A percentile compares a stretch with the other conserved stretches of the same genome.
Evolutionary conservation across 2,888 invertebrate genomes (phyloP).

Genomic region (Callimorpha dominula): DNA sequence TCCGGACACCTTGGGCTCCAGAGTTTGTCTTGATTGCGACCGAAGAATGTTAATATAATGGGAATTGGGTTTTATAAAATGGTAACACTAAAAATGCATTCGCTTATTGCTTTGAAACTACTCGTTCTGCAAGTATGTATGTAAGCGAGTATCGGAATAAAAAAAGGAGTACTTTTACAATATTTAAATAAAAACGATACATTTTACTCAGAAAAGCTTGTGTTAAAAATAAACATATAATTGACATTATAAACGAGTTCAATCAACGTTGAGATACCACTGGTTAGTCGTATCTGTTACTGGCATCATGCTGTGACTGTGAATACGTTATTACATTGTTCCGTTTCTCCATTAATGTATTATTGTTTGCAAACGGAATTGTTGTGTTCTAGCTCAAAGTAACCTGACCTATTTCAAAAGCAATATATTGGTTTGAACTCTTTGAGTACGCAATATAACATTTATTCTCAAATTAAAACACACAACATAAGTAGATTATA

Average conservation of each 20-base stretch:
- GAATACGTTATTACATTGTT: slow-evolving; percentile 11
- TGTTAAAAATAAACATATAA: background rate
- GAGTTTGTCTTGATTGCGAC: background rate
- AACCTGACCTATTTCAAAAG: background rate
- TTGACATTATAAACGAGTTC: background rate
- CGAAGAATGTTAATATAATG: background rate
- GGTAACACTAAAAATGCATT: no score
- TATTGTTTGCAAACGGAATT: slow-evolving; percentile 10
- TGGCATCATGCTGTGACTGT: background rate
- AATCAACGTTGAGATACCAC: background rate
- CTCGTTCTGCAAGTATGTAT: no score
- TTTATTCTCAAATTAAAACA: background rate
- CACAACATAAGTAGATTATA: background rate
- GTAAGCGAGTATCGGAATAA: background rate
- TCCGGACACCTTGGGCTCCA: background rate
- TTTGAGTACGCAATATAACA: background rate
- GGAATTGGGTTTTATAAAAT: background rate
- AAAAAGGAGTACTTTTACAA: background rate
- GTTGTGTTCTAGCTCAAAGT: background rate
- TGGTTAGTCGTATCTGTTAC: background rate
- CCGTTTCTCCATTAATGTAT: slow-evolving; percentile 1
- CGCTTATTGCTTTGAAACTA: no score
- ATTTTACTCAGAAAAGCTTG: no score
- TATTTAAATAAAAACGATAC: background rate
- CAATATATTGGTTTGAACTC: background rate